Evolutionary conservation across 2,888 invertebrate genomes (phyloP).

Genomic region (Cryptus viduatorius): DNA sequence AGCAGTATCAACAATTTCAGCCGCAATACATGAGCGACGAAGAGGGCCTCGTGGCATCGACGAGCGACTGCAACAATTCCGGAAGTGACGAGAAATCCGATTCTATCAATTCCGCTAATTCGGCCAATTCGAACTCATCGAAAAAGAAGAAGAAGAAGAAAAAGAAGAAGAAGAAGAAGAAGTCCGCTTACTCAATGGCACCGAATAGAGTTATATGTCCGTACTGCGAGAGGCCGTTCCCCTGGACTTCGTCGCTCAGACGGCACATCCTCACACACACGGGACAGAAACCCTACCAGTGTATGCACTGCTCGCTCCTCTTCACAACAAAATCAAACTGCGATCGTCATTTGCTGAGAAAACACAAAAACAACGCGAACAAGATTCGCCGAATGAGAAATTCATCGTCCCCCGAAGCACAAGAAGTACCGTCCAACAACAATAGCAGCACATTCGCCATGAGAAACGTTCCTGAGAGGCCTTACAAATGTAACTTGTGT

Average conservation of each 20-base stretch:
- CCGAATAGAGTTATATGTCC: slow-evolving; percentile 97
- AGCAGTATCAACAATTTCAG: slow-evolving; percentile 84
- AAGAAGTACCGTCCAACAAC: slow-evolving; percentile 80
- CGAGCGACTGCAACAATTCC: slow-evolving; percentile 93
- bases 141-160: slow-evolving; percentile 78
- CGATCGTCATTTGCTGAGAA: slow-evolving; percentile 96
- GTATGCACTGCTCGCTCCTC: slow-evolving; percentile 95
- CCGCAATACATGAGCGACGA: slow-evolving; percentile 87
- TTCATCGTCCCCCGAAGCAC: slow-evolving; percentile 85
- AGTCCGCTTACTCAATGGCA: slow-evolving; percentile 97
- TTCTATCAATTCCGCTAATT: slow-evolving; percentile 87
- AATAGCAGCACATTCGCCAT: slow-evolving; percentile 85
- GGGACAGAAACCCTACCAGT: slow-evolving; percentile 98
- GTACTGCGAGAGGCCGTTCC: slow-evolving; percentile 97
- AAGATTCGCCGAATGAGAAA: slow-evolving; percentile 76
- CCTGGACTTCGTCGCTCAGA: slow-evolving; percentile 98
- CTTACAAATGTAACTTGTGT: slow-evolving; percentile 92
- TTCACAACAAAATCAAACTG: slow-evolving; percentile 99
- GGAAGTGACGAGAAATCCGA: slow-evolving; percentile 94
- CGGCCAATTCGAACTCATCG: slow-evolving; percentile 83
- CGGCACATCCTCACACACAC: slow-evolving; percentile 98
- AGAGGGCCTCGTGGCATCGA: slow-evolving; percentile 93
- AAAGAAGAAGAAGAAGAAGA: slow-evolving; percentile 89
- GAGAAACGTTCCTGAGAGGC: slow-evolving; percentile 91
- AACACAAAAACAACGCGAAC: slow-evolving; percentile 89